Base-by-base conservation (phyloP, 37 sponge, comb jelly and placozoan species). In the Spongilla lacustris region DNA sequence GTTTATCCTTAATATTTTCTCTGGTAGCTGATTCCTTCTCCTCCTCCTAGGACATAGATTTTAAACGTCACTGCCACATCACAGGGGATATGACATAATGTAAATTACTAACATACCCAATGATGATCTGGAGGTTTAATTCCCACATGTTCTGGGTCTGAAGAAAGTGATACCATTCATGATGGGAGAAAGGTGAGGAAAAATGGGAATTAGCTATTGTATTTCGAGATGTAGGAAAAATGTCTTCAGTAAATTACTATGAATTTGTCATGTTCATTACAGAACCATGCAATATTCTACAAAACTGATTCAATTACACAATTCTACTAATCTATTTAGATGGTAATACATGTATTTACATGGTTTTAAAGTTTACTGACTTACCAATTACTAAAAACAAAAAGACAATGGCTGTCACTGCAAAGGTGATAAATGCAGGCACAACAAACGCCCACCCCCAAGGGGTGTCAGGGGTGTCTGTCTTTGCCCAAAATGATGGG, bases 351-450 rank as follows among this genome's bases (percentile, higher is more conserved):
- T n/a, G n/a, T n/a, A n/a, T n/a, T n/a, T n/a, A n/a, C 41, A 41
- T 41, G 41, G 41, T 3, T n/a, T n/a, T 3, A 36, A 75, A 36
- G 36, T 25, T 38, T 4, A 35, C 38, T 38, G 37, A 75, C 76
- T 38, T 38, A 75, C 76, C 34, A 24, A 79, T 33, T 50, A 91
- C 83, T 23, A 91, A 76, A 29, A 93, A 86, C 17, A 89, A 66
- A 77, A 87, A 94, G 10, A 84, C 38, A 48, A 84, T 21, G 2
- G 88, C 29, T 0, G 78, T 89, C 21, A 91, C 71, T 10, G 24
- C 75, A 11, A 85, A 46, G 78, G 91, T 94, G 30, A 91, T 84
- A 26, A 91, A 85, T 29, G 84, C 91, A 67, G 94, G 92, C n/a
- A 91, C 91, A 33, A 94, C 23, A 49, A 94, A 35, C 48, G 32